A percentile compares a stretch with the other conserved stretches of the same genome.
Evolutionary conservation across 2,113 vertebrate species (phyloP).

Genomic region (Glaucidium brasilianum): DNA sequence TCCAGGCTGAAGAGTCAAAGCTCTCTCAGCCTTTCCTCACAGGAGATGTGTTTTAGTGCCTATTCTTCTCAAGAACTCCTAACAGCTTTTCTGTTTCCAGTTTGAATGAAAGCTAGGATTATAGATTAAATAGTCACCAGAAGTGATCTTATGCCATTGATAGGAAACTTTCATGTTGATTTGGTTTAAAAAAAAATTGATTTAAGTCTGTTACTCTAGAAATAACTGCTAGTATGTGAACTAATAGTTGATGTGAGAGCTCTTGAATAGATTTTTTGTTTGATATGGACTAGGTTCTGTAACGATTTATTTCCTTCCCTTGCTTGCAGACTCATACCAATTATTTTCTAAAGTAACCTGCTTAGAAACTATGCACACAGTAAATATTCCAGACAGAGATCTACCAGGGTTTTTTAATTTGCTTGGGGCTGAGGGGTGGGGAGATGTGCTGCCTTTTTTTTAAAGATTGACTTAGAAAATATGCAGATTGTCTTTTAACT

Average conservation of each 20-base stretch:
- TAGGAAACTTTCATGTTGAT: not conserved
- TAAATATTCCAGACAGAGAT: not conserved
- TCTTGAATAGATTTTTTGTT: not conserved
- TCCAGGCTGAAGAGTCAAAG: not conserved
- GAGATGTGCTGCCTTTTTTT: not conserved
- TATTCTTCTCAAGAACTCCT: not conserved
- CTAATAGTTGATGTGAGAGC: not conserved
- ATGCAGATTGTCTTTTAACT: not conserved
- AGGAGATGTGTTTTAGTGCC: not conserved
- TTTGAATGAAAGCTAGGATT: not conserved
- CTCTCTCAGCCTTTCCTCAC: not conserved
- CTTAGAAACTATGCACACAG: not conserved
- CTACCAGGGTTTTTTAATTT: not conserved
- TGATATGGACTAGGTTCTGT: not conserved
- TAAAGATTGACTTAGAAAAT: not conserved
- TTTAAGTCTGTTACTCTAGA: not conserved
- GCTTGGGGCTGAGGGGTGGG: not conserved
- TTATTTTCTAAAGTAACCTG: not conserved
- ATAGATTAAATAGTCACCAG: not conserved
- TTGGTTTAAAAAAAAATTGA: not conserved
- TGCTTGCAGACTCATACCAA: not conserved
- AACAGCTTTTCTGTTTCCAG: not conserved
- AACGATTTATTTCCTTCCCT: not conserved
- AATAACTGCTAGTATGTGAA: not conserved
- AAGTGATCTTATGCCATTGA: not conserved